Percentiles rank a stretch among this genome's conserved stretches.
Evolutionary conservation across 2,113 vertebrate genomes (phyloP).

Genomic region (Vidua macroura): DNA sequence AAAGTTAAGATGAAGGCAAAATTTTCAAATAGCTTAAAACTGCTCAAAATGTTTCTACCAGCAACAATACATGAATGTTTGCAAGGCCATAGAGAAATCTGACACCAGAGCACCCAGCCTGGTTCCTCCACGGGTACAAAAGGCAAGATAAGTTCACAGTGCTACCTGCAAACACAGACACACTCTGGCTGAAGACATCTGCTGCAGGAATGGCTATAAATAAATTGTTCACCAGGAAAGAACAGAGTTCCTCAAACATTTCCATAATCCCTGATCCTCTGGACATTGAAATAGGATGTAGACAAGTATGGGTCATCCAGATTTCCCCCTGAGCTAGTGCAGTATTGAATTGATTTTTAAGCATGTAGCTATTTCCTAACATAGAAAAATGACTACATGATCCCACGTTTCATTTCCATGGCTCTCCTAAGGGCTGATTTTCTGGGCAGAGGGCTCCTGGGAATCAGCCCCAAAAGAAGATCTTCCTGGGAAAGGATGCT

Average conservation of each 20-base stretch:
- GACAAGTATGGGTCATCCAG: background rate
- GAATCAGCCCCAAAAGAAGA: background rate
- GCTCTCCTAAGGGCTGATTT: background rate
- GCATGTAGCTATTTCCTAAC: background rate
- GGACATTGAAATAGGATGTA: background rate
- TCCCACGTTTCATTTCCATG: background rate
- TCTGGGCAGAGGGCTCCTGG: background rate
- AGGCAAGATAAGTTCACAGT: fast-evolving
- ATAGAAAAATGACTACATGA: background rate
- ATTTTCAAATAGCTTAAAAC: background rate
- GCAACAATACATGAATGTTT: background rate
- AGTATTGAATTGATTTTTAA: background rate
- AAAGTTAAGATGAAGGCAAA: background rate
- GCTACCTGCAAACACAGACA: background rate
- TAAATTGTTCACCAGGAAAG: background rate
- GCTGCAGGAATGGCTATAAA: background rate
- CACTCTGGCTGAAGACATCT: fast-evolving
- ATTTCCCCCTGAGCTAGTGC: background rate
- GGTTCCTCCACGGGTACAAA: background rate
- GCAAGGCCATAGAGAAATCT: background rate
- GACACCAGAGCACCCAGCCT: background rate
- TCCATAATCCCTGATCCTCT: background rate
- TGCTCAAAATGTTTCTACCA: background rate
- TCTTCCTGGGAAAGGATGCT: background rate
- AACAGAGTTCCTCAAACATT: background rate